Evolutionary conservation across 1,140 invertebrate genomes (phyloP).

Genomic region (Drosophila mauritiana): DNA sequence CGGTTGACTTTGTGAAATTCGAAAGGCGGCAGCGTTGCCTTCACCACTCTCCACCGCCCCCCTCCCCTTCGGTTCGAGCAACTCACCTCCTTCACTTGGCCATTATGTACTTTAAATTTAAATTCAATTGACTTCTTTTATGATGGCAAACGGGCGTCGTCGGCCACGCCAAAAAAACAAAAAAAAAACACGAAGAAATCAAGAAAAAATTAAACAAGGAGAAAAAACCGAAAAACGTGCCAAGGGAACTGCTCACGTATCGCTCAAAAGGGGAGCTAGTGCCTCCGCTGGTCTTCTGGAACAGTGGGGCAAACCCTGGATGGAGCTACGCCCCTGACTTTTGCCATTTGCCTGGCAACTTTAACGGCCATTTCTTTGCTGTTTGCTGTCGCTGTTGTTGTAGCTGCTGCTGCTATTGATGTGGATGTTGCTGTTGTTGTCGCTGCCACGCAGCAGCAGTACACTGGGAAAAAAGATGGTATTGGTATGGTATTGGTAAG

Average conservation of each 20-base stretch:
- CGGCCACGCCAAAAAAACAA: constrained; percentile 61
- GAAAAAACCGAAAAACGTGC: constrained; percentile 57
- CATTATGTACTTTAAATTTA: constrained; percentile 84
- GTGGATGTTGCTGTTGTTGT: constrained; percentile 38
- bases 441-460: constrained; percentile 69
- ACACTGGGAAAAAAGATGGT: neutral
- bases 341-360: constrained; percentile 80
- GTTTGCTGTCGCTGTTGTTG: constrained; percentile 35
- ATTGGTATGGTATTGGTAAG: too few relatives aligned
- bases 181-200: constrained; percentile 55
- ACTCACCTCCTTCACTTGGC: constrained; percentile 54
- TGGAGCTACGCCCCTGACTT: constrained; percentile 69
- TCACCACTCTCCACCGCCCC: constrained; percentile 23
- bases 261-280: constrained; percentile 32
- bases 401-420: constrained; percentile 28
- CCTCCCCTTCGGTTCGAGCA: neutral
- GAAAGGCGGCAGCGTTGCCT: constrained; percentile 72
- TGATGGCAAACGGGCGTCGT: constrained; percentile 79
- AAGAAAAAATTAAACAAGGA: constrained; percentile 57
- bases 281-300: constrained; percentile 25
- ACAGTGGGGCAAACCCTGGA: constrained; percentile 43
- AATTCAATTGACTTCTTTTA: constrained; percentile 83
- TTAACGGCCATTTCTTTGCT: constrained; percentile 79
- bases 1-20: constrained; percentile 80
- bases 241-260: constrained; percentile 53